Conservation (phyloP, 1,140 invertebrate species). For the Papilio aristodemus region DNA sequence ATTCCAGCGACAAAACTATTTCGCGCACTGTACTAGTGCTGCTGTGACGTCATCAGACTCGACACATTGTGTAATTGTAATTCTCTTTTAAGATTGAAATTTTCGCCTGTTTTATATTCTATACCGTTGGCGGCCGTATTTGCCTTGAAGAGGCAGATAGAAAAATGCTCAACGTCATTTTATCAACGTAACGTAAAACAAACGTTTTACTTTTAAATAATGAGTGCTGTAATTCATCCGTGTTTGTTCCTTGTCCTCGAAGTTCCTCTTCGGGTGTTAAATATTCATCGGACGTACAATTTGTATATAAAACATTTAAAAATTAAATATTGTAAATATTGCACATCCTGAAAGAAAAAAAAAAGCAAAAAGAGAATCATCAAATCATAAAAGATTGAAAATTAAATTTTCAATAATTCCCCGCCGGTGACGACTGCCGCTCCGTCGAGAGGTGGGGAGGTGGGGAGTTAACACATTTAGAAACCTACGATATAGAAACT, state of each 20-base stretch:
- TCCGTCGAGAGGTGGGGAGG: not conserved
- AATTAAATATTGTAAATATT: constrained; percentile 8
- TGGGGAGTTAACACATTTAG: not conserved
- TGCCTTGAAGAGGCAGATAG: too few relatives aligned
- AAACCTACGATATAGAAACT: not conserved
- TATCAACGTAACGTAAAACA: too few relatives aligned
- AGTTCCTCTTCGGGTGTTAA: not conserved
- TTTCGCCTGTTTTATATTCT: too few relatives aligned
- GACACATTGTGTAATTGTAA: too few relatives aligned
- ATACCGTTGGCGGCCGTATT: too few relatives aligned
- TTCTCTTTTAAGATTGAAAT: too few relatives aligned
- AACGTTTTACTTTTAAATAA: too few relatives aligned
- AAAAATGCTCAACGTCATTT: too few relatives aligned
- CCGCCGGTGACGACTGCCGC: not conserved
- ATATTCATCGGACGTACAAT: not conserved
- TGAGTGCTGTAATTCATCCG: not conserved
- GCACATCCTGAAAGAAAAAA: constrained; percentile 18
- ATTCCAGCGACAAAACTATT: too few relatives aligned
- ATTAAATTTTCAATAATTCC: constrained; percentile 5
- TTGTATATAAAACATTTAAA: constrained; percentile 5
- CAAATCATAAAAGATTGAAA: not conserved
- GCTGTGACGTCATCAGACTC: too few relatives aligned
- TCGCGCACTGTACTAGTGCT: too few relatives aligned
- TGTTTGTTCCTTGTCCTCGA: not conserved
- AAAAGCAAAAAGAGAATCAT: not conserved